Conservation (phyloP, 2,113 vertebrate genomes). For the Sylvietta virens region DNA sequence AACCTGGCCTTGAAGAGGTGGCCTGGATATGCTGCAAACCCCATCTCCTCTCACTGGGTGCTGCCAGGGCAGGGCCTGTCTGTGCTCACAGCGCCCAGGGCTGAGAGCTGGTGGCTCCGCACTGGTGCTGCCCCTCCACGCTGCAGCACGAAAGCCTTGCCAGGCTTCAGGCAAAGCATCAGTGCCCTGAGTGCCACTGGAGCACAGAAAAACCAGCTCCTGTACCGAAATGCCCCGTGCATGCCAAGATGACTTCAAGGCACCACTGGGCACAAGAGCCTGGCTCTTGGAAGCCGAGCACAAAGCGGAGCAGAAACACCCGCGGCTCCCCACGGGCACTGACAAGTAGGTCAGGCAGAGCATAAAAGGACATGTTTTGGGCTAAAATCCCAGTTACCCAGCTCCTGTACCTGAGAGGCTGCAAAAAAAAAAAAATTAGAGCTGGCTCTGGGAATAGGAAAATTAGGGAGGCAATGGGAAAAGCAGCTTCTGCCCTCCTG, state of each 20-base stretch:
- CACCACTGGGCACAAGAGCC: neutral
- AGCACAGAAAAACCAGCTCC: neutral
- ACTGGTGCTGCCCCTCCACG: neutral
- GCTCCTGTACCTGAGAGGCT: neutral
- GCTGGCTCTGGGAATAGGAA: neutral
- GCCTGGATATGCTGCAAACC: constrained; percentile 19
- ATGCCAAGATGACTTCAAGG: neutral
- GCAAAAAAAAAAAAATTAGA: neutral
- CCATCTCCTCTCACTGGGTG: neutral
- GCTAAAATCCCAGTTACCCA: neutral
- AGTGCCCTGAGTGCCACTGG: neutral
- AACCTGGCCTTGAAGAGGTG: constrained; percentile 19
- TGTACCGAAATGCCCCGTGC: neutral
- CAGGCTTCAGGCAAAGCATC: neutral
- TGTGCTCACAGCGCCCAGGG: neutral
- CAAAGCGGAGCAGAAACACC: neutral
- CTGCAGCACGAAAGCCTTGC: rapidly evolving
- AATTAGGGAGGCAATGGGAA: neutral
- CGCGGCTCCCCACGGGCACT: rapidly evolving
- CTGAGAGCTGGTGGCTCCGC: rapidly evolving
- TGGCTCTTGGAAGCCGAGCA: neutral
- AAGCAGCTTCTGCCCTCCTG: neutral
- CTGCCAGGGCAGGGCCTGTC: neutral
- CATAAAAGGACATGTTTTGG: neutral
- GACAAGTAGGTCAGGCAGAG: neutral